phyloP scores from a whole-genome alignment of 2,113 vertebrate species.

The Neodontobutis hainanensis region DNA sequence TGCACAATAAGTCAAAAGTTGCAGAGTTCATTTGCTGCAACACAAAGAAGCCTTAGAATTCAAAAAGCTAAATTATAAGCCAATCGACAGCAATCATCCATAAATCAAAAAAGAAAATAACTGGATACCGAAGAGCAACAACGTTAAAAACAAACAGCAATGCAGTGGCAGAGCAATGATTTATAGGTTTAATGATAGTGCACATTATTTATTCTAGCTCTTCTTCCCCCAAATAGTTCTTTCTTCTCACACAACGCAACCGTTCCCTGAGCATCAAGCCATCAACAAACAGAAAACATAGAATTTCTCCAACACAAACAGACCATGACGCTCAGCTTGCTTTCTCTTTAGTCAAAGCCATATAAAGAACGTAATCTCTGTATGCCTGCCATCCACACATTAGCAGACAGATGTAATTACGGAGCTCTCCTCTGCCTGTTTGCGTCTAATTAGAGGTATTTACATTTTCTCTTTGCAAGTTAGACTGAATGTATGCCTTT shows the following conservation, averaged over 20 bases:
- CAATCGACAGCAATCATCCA: constrained; percentile 31
- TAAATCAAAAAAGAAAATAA: constrained; percentile 36
- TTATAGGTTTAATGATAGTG: constrained; percentile 63
- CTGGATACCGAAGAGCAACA: constrained; percentile 21
- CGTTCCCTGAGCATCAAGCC: constrained; percentile 60
- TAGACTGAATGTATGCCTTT: neutral
- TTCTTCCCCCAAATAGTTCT: constrained; percentile 34
- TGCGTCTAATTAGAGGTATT: constrained; percentile 71
- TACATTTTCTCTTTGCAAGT: constrained; percentile 55
- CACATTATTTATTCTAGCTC: constrained; percentile 58
- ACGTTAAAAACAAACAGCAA: constrained; percentile 41
- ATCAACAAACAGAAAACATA: constrained; percentile 70
- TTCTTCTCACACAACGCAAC: constrained; percentile 53
- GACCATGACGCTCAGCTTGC: constrained; percentile 20
- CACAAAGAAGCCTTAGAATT: constrained; percentile 37
- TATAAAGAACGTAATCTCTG: constrained; percentile 63
- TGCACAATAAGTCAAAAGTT: constrained; percentile 51
- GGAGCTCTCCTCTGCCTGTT: constrained; percentile 60
- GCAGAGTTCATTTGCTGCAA: constrained; percentile 46
- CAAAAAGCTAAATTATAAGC: constrained; percentile 19
- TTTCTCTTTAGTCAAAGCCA: constrained; percentile 65
- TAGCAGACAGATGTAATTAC: constrained; percentile 72
- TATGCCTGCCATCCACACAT: constrained; percentile 60
- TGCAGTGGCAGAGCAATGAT: constrained; percentile 44
- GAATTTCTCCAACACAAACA: constrained; percentile 66